Conservation (phyloP, 2,797 vertebrate species). For the Periparus ater region DNA sequence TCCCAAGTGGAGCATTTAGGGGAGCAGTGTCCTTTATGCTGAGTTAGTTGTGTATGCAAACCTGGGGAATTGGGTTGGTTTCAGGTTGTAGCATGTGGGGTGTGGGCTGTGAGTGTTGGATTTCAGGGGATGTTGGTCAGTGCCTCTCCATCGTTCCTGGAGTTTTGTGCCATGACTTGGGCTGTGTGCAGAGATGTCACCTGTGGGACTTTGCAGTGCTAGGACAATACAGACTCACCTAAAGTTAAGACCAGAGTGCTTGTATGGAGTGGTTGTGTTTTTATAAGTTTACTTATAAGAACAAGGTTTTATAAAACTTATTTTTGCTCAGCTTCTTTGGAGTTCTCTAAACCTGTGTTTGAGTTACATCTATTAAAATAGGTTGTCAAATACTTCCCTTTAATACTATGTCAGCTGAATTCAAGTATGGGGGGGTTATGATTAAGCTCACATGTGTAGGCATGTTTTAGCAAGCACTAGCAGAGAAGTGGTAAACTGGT, state of each 20-base stretch:
- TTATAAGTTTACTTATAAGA: not conserved
- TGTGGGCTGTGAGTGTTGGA: not conserved
- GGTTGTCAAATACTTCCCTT: not conserved
- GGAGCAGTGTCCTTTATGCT: not conserved
- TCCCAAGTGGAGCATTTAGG: not conserved
- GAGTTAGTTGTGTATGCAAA: not conserved
- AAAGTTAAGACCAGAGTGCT: not conserved
- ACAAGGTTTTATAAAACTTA: not conserved
- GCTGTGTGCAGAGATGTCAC: not conserved
- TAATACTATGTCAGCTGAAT: not conserved
- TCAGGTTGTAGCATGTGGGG: not conserved
- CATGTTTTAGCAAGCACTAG: not conserved
- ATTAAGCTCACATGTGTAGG: not conserved
- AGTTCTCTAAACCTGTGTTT: not conserved
- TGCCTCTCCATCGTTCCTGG: not conserved
- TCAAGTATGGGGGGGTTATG: not conserved
- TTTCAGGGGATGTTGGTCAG: not conserved
- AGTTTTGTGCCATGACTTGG: not conserved
- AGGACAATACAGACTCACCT: not conserved
- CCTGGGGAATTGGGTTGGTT: not conserved
- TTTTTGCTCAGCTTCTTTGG: not conserved
- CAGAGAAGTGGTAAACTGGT: not conserved
- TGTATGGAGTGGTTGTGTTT: not conserved
- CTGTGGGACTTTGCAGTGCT: not conserved
- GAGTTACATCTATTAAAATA: not conserved